Conservation (phyloP, 92 coral and sea anemone genomes). For the Phenganax marumi region DNA sequence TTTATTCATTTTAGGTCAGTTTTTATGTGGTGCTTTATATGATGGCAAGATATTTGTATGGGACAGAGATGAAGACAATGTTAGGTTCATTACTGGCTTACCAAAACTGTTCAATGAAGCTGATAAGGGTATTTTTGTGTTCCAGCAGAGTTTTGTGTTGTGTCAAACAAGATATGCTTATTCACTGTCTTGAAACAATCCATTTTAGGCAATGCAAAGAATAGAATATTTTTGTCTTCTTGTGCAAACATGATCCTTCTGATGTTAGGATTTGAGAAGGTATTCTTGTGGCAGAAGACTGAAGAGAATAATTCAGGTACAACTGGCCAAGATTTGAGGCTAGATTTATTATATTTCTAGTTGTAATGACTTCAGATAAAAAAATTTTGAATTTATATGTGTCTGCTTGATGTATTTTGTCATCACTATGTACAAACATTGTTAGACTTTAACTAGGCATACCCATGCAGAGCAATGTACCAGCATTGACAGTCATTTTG, state of each 20-base stretch:
- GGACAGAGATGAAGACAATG: constrained; percentile 70
- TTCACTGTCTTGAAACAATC: neutral
- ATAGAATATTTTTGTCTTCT: constrained; percentile 70
- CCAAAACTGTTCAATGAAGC: constrained; percentile 40
- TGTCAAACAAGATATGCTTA: too few relatives aligned
- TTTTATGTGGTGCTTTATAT: constrained; percentile 78
- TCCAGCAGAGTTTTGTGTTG: too few relatives aligned
- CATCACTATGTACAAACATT: neutral
- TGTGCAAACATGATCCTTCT: constrained; percentile 76
- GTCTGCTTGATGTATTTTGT: neutral
- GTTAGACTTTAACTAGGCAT: neutral
- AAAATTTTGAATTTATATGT: too few relatives aligned
- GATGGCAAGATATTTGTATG: constrained; percentile 89
- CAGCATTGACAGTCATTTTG: neutral
- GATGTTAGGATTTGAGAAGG: constrained; percentile 67
- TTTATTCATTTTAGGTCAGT: constrained; percentile 59
- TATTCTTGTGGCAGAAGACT: constrained; percentile 89
- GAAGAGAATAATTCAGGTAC: constrained; percentile 34
- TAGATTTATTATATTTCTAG: too few relatives aligned
- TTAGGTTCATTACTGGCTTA: constrained; percentile 63
- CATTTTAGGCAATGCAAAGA: constrained; percentile 59
- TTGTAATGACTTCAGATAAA: too few relatives aligned
- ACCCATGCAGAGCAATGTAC: neutral
- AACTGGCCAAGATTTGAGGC: neutral
- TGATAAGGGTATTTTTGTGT: constrained; percentile 25